Evolutionary conservation across 2,113 vertebrate genomes (phyloP).

Genomic region (Puma concolor): DNA sequence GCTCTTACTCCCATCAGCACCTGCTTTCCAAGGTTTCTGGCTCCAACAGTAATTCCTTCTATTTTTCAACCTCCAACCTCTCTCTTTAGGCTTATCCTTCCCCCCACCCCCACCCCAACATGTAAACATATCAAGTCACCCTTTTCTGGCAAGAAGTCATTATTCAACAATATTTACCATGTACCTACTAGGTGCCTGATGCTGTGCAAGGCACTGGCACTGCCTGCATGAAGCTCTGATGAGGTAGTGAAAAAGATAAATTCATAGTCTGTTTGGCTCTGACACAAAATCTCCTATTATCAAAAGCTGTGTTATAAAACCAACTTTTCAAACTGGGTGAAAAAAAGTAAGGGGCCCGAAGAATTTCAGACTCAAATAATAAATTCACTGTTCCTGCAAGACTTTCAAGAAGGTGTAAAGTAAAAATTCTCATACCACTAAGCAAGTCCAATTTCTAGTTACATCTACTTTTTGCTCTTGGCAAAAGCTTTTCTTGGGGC

Average conservation of each 20-base stretch:
- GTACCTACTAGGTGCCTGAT: not conserved
- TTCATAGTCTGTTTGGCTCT: not conserved
- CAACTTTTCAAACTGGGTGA: not conserved
- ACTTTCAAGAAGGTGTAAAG: not conserved
- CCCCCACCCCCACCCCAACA: accelerated
- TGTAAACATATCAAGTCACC: not conserved
- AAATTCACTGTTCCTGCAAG: not conserved
- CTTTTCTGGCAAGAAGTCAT: not conserved
- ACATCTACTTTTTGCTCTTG: not conserved
- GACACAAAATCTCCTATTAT: not conserved
- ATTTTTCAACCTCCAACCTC: not conserved
- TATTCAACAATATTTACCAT: not conserved
- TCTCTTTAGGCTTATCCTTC: not conserved
- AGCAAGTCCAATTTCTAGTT: not conserved
- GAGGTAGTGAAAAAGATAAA: not conserved
- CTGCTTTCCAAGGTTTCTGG: not conserved
- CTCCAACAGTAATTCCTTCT: not conserved
- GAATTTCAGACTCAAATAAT: constrained; percentile 19
- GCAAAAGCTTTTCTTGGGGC: not conserved
- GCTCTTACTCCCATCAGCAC: not conserved
- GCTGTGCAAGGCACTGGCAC: not conserved
- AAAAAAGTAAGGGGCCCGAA: not conserved
- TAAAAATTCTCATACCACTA: not conserved
- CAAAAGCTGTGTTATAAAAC: not conserved
- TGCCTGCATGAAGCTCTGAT: not conserved